Evolutionary conservation across 2,888 invertebrate species (phyloP).

Genomic region (Gisinianus flammeolus): DNA sequence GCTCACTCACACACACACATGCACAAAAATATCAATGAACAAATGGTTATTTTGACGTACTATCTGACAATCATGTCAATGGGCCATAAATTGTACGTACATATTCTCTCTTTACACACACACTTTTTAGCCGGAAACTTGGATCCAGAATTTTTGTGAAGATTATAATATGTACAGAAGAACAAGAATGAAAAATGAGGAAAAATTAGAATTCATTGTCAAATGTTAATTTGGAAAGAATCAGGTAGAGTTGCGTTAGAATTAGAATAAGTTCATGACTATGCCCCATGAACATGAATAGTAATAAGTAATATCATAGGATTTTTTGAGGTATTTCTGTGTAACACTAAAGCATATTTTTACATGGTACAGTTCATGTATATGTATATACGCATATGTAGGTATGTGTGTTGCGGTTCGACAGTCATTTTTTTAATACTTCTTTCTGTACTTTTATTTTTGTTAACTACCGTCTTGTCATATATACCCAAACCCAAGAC

Average conservation of each 20-base stretch:
- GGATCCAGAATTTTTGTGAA: background rate
- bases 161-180: too few species aligned
- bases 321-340: background rate
- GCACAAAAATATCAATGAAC: too few species aligned
- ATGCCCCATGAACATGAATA: background rate
- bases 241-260: background rate
- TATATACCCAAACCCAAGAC: background rate
- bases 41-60: too few species aligned
- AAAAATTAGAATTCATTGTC: background rate
- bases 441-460: background rate
- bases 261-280: background rate
- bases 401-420: background rate
- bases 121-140: background rate
- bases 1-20: too few species aligned
- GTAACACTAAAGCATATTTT: background rate
- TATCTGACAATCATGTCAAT: too few species aligned
- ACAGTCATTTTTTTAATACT: too few species aligned
- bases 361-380: background rate
- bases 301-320: background rate
- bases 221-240: background rate
- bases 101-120: background rate
- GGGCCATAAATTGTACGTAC: background rate
- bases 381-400: background rate
- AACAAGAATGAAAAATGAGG: background rate
- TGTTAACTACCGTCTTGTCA: too few species aligned